Base-by-base conservation (phyloP, 35 echinoderm and acorn worm genomes). In the Stichopus chloronotus region DNA sequence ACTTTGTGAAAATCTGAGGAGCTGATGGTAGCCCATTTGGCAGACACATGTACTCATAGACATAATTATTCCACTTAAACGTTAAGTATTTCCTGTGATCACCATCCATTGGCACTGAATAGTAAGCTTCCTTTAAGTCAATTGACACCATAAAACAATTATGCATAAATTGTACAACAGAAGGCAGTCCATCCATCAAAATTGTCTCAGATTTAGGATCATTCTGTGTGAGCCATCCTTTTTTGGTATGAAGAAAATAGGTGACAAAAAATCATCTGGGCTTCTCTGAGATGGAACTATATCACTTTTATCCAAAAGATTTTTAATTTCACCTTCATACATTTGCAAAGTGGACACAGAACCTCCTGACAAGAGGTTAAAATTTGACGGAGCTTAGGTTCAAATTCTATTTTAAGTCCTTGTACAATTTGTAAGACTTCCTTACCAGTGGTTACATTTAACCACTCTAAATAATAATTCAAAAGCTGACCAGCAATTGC, bases 91-190 rank as follows among this genome's bases (percentile, higher is more conserved):
- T 93, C n/a, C 72, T 78, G 86, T 84, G 72, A 56, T 90, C 79
- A 71, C 25, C 72, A 54, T 71, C 87, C 59, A 97, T 87, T 65
- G 96, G 96, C 4, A 97, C 87, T 17, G 83, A 83, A 82, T 90
- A 97, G 52, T 97, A 95, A 13, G 96, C 96, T 59, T 97, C 96
- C 57, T 95, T 88, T 58, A 97, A 72, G 77, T 96, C 95, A 77
- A 95, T 92, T 81, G 63, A 92, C 16, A 79, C 90, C 63, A 95
- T 92, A 88, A 72, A 95, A 60, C 94, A 95, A 43, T 71, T 86
- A 17, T 25, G 78, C 55, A 95, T 72, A 1, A 92, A 21, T 5
- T 23, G 30, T 30, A 95, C 9, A 22, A 78, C 90, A 58, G 90
- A 72, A 52, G 57, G 58, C 24, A 95, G 63, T 25, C 52, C 78